Evolutionary conservation across 2,113 vertebrate genomes (phyloP), one percentile per base, ranked within the genome.

Genomic region (Prunella fulvescens): DNA sequence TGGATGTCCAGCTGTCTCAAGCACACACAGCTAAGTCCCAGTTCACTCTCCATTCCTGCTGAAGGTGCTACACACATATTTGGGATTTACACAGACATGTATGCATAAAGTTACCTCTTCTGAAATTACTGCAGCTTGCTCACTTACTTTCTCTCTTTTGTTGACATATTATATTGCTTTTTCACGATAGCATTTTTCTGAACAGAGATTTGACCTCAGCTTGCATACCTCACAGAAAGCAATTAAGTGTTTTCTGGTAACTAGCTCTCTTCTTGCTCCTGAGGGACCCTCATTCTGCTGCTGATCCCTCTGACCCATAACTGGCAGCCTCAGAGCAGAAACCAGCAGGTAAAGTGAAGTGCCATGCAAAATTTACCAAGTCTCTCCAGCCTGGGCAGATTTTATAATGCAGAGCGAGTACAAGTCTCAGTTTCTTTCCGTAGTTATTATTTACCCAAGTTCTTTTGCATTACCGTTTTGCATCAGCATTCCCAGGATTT

Each of bases 361-460:
- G 16, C 8, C 24, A 14, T 28, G n/a, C 31, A 76, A 62, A 88
- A 73, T 60, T 54, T 53, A 44, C 11, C 25, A 33, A 22, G 26
- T 39, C 84, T 28, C 71, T 91, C 25, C 54, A 73, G 39, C 14
- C 35, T 47, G 58, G 47, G 35, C 37, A 86, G 79, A 39, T 14
- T 70, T 50, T 22, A 87, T 70, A 39, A 84, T 5, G 24, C 50
- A 92, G 81, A 91, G 42, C 1, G 26, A 95, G 29, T 7, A 10
- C 10, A 61, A 50, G 10, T 57, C 74, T 92, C 51, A 37, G 24
- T 20, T 56, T 92, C 88, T 85, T 86, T 44, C 28, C 24, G 2
- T 19, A 62, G 45, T 56, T 94, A 78, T 92, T 95, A 94, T 77
- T 90, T 85, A 93, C 19, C 33, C 53, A 69, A 80, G 90, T 92